Evolutionary conservation across 2,888 invertebrate genomes (phyloP).

Genomic region (Morpho helenor): DNA sequence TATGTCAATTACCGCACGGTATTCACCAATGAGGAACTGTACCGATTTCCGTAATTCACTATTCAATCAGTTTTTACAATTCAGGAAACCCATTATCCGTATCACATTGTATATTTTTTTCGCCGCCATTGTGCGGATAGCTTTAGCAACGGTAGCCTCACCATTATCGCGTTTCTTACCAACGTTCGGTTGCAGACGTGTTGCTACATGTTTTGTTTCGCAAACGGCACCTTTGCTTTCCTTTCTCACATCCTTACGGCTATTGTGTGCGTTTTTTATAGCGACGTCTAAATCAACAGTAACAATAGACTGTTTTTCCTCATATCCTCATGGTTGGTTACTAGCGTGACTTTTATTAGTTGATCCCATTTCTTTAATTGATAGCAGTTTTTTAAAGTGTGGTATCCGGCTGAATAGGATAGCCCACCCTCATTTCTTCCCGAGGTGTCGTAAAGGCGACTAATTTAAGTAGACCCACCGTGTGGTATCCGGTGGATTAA

Average conservation of each 20-base stretch:
- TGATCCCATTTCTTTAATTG: too few relatives aligned
- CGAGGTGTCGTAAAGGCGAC: too few relatives aligned
- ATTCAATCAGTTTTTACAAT: constrained; percentile 8
- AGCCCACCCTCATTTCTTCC: too few relatives aligned
- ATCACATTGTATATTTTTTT: constrained; percentile 10
- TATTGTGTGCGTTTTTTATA: constrained; percentile 40
- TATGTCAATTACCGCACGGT: background rate
- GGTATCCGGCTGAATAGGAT: too few relatives aligned
- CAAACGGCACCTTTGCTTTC: constrained; percentile 38
- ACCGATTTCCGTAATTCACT: constrained; percentile 7
- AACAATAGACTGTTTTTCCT: constrained; percentile 40
- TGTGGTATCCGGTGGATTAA: too few relatives aligned
- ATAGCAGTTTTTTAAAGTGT: too few relatives aligned
- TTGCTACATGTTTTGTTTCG: constrained; percentile 32
- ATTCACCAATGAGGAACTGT: constrained; percentile 1
- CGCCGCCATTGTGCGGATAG: constrained; percentile 21
- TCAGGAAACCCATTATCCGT: constrained; percentile 15
- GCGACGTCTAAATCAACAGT: constrained; percentile 31
- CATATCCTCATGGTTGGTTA: constrained; percentile 25
- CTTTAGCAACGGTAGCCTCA: constrained; percentile 20
- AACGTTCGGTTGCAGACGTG: constrained; percentile 6
- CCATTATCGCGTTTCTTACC: constrained; percentile 23
- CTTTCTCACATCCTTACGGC: constrained; percentile 46
- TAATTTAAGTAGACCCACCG: too few relatives aligned
- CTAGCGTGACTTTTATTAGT: background rate